A percentile compares a stretch with the other conserved stretches of the same genome.
Evolutionary conservation across 2,888 invertebrate species (phyloP).

Genomic region (Altica lythri): DNA sequence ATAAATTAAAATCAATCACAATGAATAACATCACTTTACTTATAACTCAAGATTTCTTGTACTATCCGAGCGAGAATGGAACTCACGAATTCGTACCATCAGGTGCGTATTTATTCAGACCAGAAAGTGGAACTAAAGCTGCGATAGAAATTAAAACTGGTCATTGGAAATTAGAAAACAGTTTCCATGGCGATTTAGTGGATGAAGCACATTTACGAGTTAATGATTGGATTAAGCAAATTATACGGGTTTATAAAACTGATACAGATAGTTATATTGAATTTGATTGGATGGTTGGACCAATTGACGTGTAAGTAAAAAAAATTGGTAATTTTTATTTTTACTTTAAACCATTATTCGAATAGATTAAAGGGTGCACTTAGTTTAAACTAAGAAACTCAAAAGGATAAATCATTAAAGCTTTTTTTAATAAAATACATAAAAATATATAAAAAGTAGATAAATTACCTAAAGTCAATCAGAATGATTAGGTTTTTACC

Average conservation of each 20-base stretch:
- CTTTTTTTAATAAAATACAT: no score
- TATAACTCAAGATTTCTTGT: constrained; percentile 69
- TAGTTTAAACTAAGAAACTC: no score
- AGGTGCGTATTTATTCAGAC: constrained; percentile 85
- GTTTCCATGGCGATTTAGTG: constrained; percentile 43
- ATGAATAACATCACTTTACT: constrained; percentile 55
- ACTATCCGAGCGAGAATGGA: constrained; percentile 71
- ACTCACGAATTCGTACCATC: constrained; percentile 67
- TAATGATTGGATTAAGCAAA: constrained; percentile 71
- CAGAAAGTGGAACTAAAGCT: constrained; percentile 7
- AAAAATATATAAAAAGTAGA: no score
- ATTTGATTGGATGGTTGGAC: constrained; percentile 77
- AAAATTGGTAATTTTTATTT: background rate
- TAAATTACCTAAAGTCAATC: no score
- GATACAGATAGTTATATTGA: constrained; percentile 61
- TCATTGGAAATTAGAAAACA: background rate
- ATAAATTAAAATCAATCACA: constrained; percentile 46
- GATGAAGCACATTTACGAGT: constrained; percentile 69
- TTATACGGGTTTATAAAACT: constrained; percentile 68
- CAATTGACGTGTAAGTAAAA: constrained; percentile 66
- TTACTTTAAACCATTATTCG: no score
- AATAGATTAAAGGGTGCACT: no score
- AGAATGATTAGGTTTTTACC: no score
- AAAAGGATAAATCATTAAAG: no score
- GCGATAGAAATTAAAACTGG: background rate